Conservation (phyloP, 2,113 vertebrate species). For the Saguinus imperator region DNA sequence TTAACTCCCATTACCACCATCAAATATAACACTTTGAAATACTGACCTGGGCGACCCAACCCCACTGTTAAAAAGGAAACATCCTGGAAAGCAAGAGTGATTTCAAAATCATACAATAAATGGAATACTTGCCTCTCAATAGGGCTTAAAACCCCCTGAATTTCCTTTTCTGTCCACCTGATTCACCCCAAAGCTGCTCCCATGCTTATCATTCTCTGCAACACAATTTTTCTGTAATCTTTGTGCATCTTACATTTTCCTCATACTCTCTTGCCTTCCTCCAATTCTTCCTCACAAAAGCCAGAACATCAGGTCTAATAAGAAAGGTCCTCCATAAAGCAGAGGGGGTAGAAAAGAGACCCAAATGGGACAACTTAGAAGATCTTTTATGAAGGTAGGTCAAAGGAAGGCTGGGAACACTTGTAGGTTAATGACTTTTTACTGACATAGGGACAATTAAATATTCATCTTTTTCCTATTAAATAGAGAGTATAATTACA, state of each 20-base stretch:
- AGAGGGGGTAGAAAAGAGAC: neutral
- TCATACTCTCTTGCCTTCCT: neutral
- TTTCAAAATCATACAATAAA: neutral
- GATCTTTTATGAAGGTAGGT: neutral
- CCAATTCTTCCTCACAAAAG: neutral
- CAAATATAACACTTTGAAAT: neutral
- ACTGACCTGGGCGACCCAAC: neutral
- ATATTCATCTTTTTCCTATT: neutral
- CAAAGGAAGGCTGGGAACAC: neutral
- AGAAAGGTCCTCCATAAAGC: neutral
- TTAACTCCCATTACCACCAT: neutral
- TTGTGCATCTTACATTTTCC: neutral
- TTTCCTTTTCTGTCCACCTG: neutral
- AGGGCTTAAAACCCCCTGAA: neutral
- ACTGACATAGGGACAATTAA: neutral
- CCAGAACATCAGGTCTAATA: neutral
- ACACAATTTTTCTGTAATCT: neutral
- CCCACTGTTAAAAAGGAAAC: neutral
- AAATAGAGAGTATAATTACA: neutral
- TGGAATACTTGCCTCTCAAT: neutral
- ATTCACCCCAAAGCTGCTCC: neutral
- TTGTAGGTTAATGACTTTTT: neutral
- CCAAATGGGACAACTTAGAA: neutral
- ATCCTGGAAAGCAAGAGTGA: neutral
- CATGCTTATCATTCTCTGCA: fast-evolving